Base-by-base conservation (phyloP, 2,797 vertebrate genomes). In the Cyclopterus lumpus region DNA sequence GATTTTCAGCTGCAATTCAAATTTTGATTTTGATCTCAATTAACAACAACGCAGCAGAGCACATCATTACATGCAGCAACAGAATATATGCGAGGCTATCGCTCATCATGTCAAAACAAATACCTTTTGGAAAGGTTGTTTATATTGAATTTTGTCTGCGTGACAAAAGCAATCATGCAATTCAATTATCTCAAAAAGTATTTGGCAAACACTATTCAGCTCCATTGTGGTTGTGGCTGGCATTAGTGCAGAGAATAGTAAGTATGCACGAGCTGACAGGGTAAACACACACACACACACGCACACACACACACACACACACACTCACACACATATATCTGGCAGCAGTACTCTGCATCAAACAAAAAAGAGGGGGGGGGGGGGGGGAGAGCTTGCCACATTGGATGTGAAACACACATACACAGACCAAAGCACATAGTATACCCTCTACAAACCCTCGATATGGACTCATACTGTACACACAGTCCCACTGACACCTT, bases 271-370 rank as follows among this genome's bases (percentile, higher is more conserved):
- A 46, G 78, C 80, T 90, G 67, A 92, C 81, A 86, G 80, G 76
- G 86, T 93, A 93, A 94, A 94, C 91, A 94, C 60, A 93, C 84
- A 85, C 77, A 36, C 54, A 49, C 73, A 51, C 4, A 53, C 55
- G 69, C 8, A n/a, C 67, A 73, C 24, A 63, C n/a, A 94, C 91
- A 93, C 83, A 86, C 77, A 46, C 57, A 93, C 83, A 85, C 75
- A 36, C 57, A 49, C 67, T 49, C 2, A 62, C 54, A 68, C 4
- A 28, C 69, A 73, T 28, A 57, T 9, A 15, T 58, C 74, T 83
- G 60, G 71, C 71, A 73, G 64, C 30, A 64, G 10, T 64, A 51
- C 57, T 82, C 79, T 82, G 79, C 68, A 66, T 88, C 72, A 69
- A 81, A 82, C 62, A 70, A 40, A 36, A 8, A 36, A 36, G 5